These are phyloP conservation scores for Xyrauchen texanus DNA, from an alignment of 2,113 vertebrate species.

Conservation along the genomic window DNA sequence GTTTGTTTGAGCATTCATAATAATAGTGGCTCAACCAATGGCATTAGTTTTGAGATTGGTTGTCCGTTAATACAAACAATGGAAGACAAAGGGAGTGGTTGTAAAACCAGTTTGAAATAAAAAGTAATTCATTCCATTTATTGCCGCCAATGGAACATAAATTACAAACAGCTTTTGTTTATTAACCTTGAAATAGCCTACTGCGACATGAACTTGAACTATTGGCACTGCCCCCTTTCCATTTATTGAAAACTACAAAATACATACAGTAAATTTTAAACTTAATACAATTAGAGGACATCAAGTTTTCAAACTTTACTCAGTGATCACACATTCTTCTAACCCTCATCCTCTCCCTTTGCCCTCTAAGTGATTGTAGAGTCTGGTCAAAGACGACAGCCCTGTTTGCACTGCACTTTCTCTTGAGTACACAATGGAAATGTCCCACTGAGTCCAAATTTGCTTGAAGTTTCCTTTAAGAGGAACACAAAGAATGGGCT, in stretches of 20 bases:
- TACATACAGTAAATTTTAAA: background rate
- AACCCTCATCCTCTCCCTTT: background rate
- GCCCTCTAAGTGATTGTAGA: background rate
- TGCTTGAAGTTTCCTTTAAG: constrained; percentile 72
- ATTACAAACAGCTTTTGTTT: background rate
- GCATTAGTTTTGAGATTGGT: too few relatives aligned
- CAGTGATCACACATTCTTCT: background rate
- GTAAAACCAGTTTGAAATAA: too few relatives aligned
- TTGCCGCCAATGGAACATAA: background rate
- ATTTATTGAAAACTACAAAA: background rate
- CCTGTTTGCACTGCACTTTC: constrained; percentile 69
- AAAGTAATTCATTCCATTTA: background rate
- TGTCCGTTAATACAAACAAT: too few relatives aligned
- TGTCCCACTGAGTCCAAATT: constrained; percentile 72
- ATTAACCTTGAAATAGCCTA: background rate
- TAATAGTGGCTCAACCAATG: too few relatives aligned
- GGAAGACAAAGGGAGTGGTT: too few relatives aligned
- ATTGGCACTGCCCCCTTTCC: background rate
- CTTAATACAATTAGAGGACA: background rate
- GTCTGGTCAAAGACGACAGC: constrained; percentile 59
- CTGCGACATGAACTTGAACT: background rate
- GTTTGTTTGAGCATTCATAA: too few relatives aligned
- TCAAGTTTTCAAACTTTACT: background rate
- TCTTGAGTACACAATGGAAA: constrained; percentile 67
- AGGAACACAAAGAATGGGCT: constrained; percentile 69